phyloP scores from a whole-genome alignment of 2,888 invertebrate species.

The Gnatocerus cornutus region DNA sequence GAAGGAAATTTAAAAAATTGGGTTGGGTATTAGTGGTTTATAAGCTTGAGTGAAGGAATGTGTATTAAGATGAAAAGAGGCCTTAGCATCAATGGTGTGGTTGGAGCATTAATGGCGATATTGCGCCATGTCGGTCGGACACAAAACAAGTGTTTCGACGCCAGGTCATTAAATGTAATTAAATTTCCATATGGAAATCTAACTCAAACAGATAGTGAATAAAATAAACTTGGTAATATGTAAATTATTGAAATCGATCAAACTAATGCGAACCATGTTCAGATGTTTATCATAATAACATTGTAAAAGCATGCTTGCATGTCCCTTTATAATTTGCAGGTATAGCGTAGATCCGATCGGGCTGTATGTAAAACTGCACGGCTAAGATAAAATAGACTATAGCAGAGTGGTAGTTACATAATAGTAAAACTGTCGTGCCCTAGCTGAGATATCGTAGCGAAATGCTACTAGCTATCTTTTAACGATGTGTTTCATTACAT shows the following conservation, averaged over 20 bases:
- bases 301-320: slow-evolving; percentile 50
- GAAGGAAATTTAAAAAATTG: slow-evolving; percentile 32
- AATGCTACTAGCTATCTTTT: slow-evolving; percentile 25
- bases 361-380: slow-evolving; percentile 40
- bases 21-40: slow-evolving; percentile 27
- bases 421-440: slow-evolving; percentile 45
- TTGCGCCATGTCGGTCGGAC: slow-evolving; percentile 37
- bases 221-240: slow-evolving; percentile 45
- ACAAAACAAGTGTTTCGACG: slow-evolving; percentile 44
- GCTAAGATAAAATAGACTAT: slow-evolving; percentile 45
- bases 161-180: slow-evolving; percentile 43
- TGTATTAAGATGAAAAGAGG: slow-evolving; percentile 39
- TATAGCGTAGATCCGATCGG: slow-evolving; percentile 43
- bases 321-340: slow-evolving; percentile 49
- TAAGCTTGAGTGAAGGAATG: slow-evolving; percentile 29
- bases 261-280: slow-evolving; percentile 46
- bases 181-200: slow-evolving; percentile 48
- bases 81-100: slow-evolving; percentile 12
- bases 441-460: slow-evolving; percentile 27
- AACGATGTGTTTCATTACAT: slow-evolving; percentile 42
- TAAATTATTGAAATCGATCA: slow-evolving; percentile 49
- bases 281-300: slow-evolving; percentile 49
- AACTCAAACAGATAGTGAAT: slow-evolving; percentile 42
- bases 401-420: slow-evolving; percentile 39
- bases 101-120: slow-evolving; percentile 39